Evolutionary conservation across 2,113 vertebrate species (phyloP).

Genomic region (Alethe diademata): DNA sequence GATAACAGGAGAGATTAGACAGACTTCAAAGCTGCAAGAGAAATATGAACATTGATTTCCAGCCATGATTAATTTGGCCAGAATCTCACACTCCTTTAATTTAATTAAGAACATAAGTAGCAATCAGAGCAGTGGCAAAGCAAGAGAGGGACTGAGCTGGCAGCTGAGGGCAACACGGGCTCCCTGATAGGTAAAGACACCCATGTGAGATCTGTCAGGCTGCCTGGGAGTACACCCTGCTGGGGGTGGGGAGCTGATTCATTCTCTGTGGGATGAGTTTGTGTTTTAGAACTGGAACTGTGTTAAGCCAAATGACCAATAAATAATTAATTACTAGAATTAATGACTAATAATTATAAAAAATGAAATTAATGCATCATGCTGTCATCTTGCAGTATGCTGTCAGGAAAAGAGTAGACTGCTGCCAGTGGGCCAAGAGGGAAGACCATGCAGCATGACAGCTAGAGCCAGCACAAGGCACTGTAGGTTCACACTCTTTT

Average conservation of each 20-base stretch:
- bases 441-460: background rate
- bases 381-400: background rate
- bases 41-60: background rate
- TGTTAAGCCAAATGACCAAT: background rate
- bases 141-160: background rate
- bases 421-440: background rate
- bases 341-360: background rate
- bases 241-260: background rate
- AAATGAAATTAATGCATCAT: background rate
- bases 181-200: background rate
- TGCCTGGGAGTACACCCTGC: background rate
- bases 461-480: background rate
- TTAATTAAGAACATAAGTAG: conserved; percentile 38
- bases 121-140: background rate
- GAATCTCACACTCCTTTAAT: conserved; percentile 23
- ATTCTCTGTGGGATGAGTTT: background rate
- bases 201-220: background rate
- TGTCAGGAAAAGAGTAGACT: background rate
- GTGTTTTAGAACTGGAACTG: background rate
- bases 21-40: conserved; percentile 43
- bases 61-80: conserved; percentile 37
- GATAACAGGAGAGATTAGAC: conserved; percentile 23
- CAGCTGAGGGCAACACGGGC: background rate
- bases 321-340: conserved; percentile 5
- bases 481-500: background rate